phyloP scores from a whole-genome alignment of 2,113 vertebrate genomes.

The Lucifuga dentata region DNA sequence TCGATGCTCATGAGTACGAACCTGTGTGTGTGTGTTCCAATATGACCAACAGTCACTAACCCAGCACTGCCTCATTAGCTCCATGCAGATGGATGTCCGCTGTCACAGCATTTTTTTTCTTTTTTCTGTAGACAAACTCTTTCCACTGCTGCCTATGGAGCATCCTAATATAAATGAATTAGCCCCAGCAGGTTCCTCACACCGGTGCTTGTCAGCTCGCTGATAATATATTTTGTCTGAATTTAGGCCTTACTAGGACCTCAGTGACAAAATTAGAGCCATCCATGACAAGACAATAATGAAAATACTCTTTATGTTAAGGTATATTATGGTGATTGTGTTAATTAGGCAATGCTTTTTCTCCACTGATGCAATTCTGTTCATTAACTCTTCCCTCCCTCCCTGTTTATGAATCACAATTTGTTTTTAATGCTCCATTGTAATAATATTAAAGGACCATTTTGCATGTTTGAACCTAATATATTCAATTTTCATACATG shows the following conservation, averaged over 20 bases:
- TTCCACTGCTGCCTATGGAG: conserved; percentile 35
- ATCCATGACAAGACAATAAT: no score
- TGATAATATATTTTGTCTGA: conserved; percentile 51
- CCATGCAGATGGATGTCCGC: conserved; percentile 49
- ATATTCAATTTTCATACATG: no score
- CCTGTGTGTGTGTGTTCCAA: conserved; percentile 15
- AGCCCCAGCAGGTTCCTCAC: conserved; percentile 44
- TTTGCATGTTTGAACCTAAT: no score
- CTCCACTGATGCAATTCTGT: no score
- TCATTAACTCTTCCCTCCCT: no score
- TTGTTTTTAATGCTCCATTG: no score
- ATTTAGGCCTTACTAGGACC: conserved; percentile 30
- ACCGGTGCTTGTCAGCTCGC: conserved; percentile 40
- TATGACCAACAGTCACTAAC: conserved; percentile 25
- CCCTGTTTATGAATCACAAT: no score
- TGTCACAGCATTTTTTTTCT: conserved; percentile 33
- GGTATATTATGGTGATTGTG: no score
- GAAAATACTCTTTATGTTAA: no score
- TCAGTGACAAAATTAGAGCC: conserved; percentile 34
- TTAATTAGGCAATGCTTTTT: no score
- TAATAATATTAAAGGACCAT: no score
- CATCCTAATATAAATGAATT: conserved; percentile 64
- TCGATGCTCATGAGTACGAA: neutral
- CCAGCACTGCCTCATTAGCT: conserved; percentile 59
- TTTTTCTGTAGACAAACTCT: conserved; percentile 43